Conservation (phyloP, 2,113 vertebrate genomes). For the Mesembrinibis cayennensis region DNA sequence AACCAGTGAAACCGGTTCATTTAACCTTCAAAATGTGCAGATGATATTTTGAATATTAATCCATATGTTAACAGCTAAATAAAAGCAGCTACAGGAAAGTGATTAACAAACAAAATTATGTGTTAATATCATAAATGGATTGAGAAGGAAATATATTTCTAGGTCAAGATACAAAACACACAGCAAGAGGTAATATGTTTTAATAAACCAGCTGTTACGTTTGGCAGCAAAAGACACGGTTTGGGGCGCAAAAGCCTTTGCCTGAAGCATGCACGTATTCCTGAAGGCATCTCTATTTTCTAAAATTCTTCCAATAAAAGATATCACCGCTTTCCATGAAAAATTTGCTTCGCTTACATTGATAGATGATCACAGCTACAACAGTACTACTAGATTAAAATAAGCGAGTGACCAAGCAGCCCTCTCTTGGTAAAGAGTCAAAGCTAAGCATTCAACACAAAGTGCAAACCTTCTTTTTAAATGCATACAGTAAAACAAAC, state of each 20-base stretch:
- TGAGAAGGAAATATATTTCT: not conserved
- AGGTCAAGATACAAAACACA: not conserved
- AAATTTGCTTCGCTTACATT: not conserved
- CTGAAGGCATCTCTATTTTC: not conserved
- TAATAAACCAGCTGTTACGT: not conserved
- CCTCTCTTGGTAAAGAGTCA: not conserved
- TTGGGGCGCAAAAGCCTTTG: not conserved
- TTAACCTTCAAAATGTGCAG: not conserved
- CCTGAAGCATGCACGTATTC: not conserved
- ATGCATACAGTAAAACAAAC: not conserved
- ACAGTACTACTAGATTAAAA: not conserved
- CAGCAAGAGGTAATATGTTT: not conserved
- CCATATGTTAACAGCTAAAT: not conserved
- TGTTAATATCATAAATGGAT: not conserved
- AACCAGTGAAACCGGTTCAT: not conserved
- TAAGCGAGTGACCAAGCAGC: not conserved
- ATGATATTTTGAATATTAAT: not conserved
- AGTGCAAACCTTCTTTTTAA: not conserved
- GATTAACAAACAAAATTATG: not conserved
- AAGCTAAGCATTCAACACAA: not conserved
- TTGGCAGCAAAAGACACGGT: not conserved
- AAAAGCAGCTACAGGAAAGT: not conserved
- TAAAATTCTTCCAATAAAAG: not conserved
- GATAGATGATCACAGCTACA: not conserved
- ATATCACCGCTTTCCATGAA: not conserved